Base-by-base conservation (phyloP, 2,888 invertebrate species). In the Campaea margaritaria region DNA sequence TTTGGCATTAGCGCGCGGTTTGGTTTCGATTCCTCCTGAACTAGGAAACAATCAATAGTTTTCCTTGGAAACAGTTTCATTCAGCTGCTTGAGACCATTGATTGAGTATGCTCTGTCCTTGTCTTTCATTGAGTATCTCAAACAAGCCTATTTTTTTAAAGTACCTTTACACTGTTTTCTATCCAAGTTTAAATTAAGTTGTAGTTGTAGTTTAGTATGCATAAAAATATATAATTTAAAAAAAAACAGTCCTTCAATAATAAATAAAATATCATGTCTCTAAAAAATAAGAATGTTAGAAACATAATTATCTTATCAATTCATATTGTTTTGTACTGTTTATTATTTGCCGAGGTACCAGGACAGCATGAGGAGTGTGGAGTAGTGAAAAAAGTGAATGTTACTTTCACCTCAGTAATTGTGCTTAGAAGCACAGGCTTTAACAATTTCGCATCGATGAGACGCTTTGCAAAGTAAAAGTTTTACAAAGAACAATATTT, bases 361-460 rank as follows among this genome's bases (percentile, higher is more conserved):
- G 36, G 44, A 28, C 49, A 38, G 42, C n/a, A n/a, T 50, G 41
- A 49, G 44, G 42, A 41, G 31, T 55, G 43, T 59, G 58, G 57
- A 58, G 54, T 63, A 51, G 55, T 46, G 48, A 65, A 67, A 86
- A 67, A 87, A 88, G 89, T 85, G 87, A 89, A 88, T 88, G 88
- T 76, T 73, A 88, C 90, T 90, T 90, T 90, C 90, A 89, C 89
- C 74, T 65, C 70, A 59, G 65, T 73, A 74, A 78, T 75, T 76
- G 72, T 78, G 76, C 73, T 69, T 70, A 70, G 69, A 73, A 76
- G 69, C 69, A 73, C 64, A 64, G 48, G 61, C 70, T 69, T 67
- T 58, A 46, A 59, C 48, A 49, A 52, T 43, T 59, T 52, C 66
- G 69, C 41, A 47, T 43, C 5, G n/a, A 13, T 51, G 15, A 48